phyloP scores from a whole-genome alignment of 2,888 invertebrate species.

The Sesia bembeciformis region DNA sequence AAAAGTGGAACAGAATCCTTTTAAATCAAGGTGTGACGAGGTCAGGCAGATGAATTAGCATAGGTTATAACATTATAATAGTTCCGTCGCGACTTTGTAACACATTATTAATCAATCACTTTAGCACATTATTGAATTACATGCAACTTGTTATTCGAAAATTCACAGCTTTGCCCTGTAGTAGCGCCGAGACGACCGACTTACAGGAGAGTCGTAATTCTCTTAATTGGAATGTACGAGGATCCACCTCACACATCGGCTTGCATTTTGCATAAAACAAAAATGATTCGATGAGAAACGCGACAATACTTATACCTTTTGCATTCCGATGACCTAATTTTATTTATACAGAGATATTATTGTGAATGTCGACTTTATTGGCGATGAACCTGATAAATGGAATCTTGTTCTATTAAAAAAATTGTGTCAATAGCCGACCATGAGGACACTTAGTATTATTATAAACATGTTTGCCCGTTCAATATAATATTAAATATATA shows the following conservation, averaged over 20 bases:
- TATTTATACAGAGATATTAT: conserved; percentile 2
- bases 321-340: conserved; percentile 33
- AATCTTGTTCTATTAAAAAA: too few relatives aligned
- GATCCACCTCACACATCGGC: conserved; percentile 41
- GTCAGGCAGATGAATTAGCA: conserved; percentile 51
- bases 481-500: too few relatives aligned
- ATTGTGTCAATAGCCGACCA: too few relatives aligned
- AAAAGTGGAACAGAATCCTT: conserved; percentile 57
- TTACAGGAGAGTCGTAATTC: conserved; percentile 46
- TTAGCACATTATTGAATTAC: conserved; percentile 2
- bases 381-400: not conserved
- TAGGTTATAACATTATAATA: conserved; percentile 42
- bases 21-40: conserved; percentile 54
- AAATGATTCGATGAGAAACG: conserved; percentile 39
- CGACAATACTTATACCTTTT: conserved; percentile 29
- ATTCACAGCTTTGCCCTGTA: not conserved
- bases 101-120: conserved; percentile 28
- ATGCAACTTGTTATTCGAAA: conserved; percentile 15
- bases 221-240: conserved; percentile 40
- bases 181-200: conserved; percentile 41
- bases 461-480: too few relatives aligned
- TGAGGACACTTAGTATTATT: too few relatives aligned
- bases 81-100: conserved; percentile 25
- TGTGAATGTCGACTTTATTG: not conserved
- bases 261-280: conserved; percentile 56